Conservation (phyloP, 2,113 vertebrate genomes). For the Parotia lawesii region DNA sequence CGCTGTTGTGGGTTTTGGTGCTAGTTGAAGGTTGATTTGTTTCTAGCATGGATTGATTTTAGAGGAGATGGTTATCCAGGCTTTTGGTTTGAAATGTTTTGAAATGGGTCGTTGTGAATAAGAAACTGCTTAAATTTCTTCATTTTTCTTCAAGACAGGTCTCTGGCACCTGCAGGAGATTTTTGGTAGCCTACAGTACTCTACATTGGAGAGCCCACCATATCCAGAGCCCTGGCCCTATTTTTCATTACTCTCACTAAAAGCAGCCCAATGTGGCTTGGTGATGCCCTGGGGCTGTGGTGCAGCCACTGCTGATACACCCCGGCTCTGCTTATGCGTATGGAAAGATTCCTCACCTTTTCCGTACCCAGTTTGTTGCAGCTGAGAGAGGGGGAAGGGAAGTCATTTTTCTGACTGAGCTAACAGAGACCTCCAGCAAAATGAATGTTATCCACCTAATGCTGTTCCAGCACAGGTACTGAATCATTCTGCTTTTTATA, state of each 20-base stretch:
- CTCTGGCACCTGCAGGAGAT: background rate
- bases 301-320: background rate
- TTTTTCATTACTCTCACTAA: background rate
- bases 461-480: background rate
- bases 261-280: background rate
- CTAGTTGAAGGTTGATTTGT: background rate
- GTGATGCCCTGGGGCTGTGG: background rate
- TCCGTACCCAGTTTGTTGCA: background rate
- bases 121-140: background rate
- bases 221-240: background rate
- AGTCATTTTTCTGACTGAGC: background rate
- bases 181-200: background rate
- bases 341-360: background rate
- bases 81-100: background rate
- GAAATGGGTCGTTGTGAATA: background rate
- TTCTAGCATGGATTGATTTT: background rate
- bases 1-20: background rate
- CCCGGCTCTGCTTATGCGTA: background rate
- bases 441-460: background rate
- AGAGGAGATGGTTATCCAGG: background rate
- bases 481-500: background rate
- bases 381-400: background rate
- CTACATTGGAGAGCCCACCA: accelerated
- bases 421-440: conserved; percentile 12
- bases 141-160: background rate